Evolutionary conservation across 2,888 invertebrate species (phyloP), one percentile per base, ranked within the genome.

Genomic region (Drosophila seclusa): DNA sequence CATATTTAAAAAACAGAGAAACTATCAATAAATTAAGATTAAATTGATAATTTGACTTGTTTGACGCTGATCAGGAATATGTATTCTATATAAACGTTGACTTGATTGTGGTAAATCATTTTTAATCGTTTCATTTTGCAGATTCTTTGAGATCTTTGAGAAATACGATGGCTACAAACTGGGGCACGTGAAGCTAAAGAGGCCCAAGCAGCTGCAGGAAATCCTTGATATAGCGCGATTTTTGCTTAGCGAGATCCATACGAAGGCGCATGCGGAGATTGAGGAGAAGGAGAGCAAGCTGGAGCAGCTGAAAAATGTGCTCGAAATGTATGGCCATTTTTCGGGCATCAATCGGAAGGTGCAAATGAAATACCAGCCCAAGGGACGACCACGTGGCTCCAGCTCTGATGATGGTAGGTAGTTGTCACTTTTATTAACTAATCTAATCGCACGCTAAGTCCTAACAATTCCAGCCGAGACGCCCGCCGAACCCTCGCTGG

Each of bases 241-340:
- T 71, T 94, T 99, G 64, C 94, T 99, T 29, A 95, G 96, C 1
- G 99, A 99, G 93, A 97, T 98, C 78, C 97, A 98, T 92, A 97
- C 97, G 66, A 95, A 97, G 62, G 96, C 96, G 72, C 98, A 98
- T 91, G 96, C 97, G 0, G 98, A 98, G 94, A 96, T 99, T 40
- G 99, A 99, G 91, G 99, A 99, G 93, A 99, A 99, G 91, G 98
- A 98, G 91, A 97, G 97, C 54, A 99, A 99, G 94, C 94, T 99
- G 80, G 99, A 99, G 91, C 99, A 99, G 93, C 94, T 99, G 29
- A 99, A 99, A 93, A 97, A 98, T 89, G 99, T 99, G 49, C 94
- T 99, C n/a, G 99, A 99, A 95, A 99, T 99, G 99, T 99, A 99
- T 93, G 99, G 99, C 0, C 98, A 99, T 94, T 99, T 99, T 94